Base-by-base conservation (phyloP, 2,113 vertebrate species). In the Cichladusa arquata region DNA sequence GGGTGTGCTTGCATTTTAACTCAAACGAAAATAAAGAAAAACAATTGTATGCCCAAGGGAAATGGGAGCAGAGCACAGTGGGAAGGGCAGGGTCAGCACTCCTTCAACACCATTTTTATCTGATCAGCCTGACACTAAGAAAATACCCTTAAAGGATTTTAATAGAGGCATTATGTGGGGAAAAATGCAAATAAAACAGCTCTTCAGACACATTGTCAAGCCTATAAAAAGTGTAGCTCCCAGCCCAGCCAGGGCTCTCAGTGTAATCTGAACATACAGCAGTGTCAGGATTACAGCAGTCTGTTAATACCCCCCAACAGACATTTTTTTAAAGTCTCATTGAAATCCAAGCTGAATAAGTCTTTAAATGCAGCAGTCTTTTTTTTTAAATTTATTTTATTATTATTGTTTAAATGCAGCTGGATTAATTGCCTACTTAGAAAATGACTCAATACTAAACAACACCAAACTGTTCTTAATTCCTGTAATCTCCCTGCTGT, bases 341-440 rank as follows among this genome's bases (percentile, higher is more conserved):
- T 62, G 65, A 83, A 86, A 80, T 70, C 81, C n/a, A 77, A 91
- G 80, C 60, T 40, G 13, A 31, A 84, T 60, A 90, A 47, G 33
- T 71, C 86, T 5, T 45, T 78, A 95, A 90, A 90, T 25, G 29
- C 54, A 82, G 53, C 44, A 93, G 64, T 57, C 72, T 74, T 61
- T 19, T 14, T 50, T 25, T 50, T 50, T 14, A 12, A 25, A 13
- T 17, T 33, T 87, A 69, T 44, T 33, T 44, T n/a, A 20, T 53
- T 62, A 33, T 24, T 40, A 11, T 34, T 95, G 23, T 42, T 71
- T 17, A 23, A 91, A 96, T 85, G 82, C 77, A 96, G 86, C 76
- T 76, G 62, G 64, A 93, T 96, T 97, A 97, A 97, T 95, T 97
- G 87, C 40, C 65, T 96, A 58, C 91, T 96, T 62, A 38, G 90